phyloP scores from a whole-genome alignment of 2,113 vertebrate genomes.

The Paralichthys olivaceus region DNA sequence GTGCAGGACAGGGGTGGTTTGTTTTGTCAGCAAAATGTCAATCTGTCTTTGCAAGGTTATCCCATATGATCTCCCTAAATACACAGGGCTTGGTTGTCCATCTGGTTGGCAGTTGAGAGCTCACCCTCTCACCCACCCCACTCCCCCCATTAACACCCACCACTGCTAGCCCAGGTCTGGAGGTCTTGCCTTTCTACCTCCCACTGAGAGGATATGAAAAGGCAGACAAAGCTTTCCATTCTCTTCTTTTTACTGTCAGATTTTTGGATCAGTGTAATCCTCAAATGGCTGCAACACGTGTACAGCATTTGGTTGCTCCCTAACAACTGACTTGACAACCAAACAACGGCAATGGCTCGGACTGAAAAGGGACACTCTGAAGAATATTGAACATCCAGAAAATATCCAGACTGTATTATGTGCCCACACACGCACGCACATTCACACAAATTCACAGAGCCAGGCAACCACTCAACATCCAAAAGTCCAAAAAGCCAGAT shows the following conservation, averaged over 20 bases:
- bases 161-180: conserved; percentile 65
- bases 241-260: conserved; percentile 76
- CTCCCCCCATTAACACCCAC: conserved; percentile 65
- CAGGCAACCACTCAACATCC: conserved; percentile 55
- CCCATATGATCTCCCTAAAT: conserved; percentile 79
- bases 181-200: conserved; percentile 77
- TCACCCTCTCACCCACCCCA: background rate
- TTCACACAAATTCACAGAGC: conserved; percentile 15
- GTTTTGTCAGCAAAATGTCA: conserved; percentile 82
- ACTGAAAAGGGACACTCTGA: conserved; percentile 54
- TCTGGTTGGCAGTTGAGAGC: conserved; percentile 74
- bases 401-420: conserved; percentile 37
- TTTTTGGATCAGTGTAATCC: conserved; percentile 79
- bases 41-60: conserved; percentile 79
- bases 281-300: conserved; percentile 74
- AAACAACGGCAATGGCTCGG: conserved; percentile 63
- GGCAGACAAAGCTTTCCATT: conserved; percentile 77
- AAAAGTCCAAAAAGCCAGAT: conserved; percentile 61
- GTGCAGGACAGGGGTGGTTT: conserved; percentile 66
- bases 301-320: conserved; percentile 76
- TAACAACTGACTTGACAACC: conserved; percentile 74
- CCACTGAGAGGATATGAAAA: conserved; percentile 79
- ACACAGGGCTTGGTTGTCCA: conserved; percentile 74
- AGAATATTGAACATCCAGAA: conserved; percentile 58
- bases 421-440: background rate